Conservation (phyloP, 2,888 invertebrate genomes). For the Flexamia atlantica region DNA sequence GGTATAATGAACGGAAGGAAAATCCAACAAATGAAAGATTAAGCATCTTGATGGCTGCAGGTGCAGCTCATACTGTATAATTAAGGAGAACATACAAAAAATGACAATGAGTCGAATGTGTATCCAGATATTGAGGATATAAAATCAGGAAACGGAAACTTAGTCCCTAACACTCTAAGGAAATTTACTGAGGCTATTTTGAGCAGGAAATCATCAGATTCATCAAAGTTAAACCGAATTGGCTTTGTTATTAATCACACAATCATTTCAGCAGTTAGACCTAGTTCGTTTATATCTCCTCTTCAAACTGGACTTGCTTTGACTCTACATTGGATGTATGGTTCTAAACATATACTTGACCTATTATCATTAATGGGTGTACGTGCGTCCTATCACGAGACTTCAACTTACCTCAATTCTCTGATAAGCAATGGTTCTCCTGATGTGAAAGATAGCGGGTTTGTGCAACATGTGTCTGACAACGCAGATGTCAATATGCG, state of each 20-base stretch:
- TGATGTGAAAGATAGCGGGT: slow-evolving; percentile 65
- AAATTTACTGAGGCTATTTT: neutral
- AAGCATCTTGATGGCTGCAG: slow-evolving; percentile 71
- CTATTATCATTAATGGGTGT: slow-evolving; percentile 70
- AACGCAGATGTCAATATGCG: slow-evolving; percentile 72
- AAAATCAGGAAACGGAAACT: slow-evolving; percentile 67
- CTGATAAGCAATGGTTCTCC: slow-evolving; percentile 66
- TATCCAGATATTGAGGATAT: slow-evolving; percentile 70
- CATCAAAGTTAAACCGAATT: slow-evolving; percentile 19
- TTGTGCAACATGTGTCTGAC: slow-evolving; percentile 71
- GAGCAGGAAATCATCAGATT: slow-evolving; percentile 17
- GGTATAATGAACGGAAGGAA: slow-evolving; percentile 71
- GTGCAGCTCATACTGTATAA: slow-evolving; percentile 71
- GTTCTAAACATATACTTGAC: slow-evolving; percentile 69
- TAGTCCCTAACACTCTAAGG: slow-evolving; percentile 28
- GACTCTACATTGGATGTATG: slow-evolving; percentile 70
- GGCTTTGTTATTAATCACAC: slow-evolving; percentile 4
- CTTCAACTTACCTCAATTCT: slow-evolving; percentile 69
- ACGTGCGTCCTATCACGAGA: slow-evolving; percentile 70
- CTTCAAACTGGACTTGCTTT: slow-evolving; percentile 70
- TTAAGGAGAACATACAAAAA: slow-evolving; percentile 71
- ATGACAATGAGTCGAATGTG: slow-evolving; percentile 69
- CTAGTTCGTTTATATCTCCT: slow-evolving; percentile 71
- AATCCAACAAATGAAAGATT: slow-evolving; percentile 68
- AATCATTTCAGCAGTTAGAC: slow-evolving; percentile 33